These are phyloP conservation scores for Mallotus villosus DNA, from an alignment of 2,797 vertebrate species.

Conservation along the genomic window DNA sequence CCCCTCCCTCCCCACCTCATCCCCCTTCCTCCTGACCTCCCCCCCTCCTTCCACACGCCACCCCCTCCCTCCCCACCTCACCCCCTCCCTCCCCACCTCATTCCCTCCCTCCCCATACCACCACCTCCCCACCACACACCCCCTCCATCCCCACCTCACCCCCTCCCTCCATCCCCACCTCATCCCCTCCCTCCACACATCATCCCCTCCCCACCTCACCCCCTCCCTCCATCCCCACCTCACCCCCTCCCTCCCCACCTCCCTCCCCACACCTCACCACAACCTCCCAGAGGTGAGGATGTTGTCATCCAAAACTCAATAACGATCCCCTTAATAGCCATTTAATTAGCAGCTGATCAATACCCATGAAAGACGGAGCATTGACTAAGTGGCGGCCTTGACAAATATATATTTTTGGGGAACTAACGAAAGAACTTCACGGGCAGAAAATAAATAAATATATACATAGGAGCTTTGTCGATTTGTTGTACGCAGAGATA, in stretches of 20 bases:
- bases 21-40: too few species aligned
- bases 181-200: too few species aligned
- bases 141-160: too few species aligned
- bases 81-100: too few species aligned
- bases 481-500: background rate
- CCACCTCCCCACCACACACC: too few species aligned
- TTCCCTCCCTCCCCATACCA: too few species aligned
- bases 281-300: slow-evolving; percentile 41
- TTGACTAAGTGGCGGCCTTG: slow-evolving; percentile 32
- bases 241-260: slow-evolving; percentile 34
- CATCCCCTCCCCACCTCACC: too few species aligned
- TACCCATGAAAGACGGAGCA: slow-evolving; percentile 52
- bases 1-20: too few species aligned
- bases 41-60: too few species aligned
- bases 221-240: background rate
- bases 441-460: slow-evolving; percentile 17
- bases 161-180: too few species aligned
- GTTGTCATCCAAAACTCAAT: slow-evolving; percentile 56
- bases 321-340: slow-evolving; percentile 67
- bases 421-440: slow-evolving; percentile 20
- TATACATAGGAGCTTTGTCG: background rate
- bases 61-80: too few species aligned
- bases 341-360: slow-evolving; percentile 78
- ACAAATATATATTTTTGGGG: slow-evolving; percentile 28
- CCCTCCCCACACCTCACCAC: too few species aligned